Base-by-base conservation (phyloP, 2,113 vertebrate genomes). In the Lasiurus borealis region DNA sequence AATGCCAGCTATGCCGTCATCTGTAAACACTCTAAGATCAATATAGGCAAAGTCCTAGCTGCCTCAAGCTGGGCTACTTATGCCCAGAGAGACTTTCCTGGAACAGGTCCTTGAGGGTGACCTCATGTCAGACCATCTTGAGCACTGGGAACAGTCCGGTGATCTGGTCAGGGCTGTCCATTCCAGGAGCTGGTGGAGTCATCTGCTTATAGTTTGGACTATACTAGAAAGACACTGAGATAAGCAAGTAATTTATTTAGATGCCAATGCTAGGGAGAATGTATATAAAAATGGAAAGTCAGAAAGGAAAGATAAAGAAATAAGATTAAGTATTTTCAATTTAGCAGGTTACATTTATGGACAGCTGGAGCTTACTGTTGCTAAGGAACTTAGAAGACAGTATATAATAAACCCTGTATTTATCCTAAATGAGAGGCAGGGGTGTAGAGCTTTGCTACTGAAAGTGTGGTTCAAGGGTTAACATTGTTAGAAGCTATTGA, bases 1-100 rank as follows among this genome's bases (percentile, higher is more conserved):
- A 72, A 82, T 57, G 92, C 94, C 96, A 97, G 48, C 52, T 88
- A 95, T 96, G 94, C 68, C 40, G 40, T 97, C 96, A 96, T 95
- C 81, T 82, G 73, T 78, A 85, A 97, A 93, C 48, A 92, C 29
- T 90, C 52, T 90, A 91, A 91, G 76, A 97, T 97, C 96, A 85
- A 96, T 96, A 93, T 5, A 82, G 76, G 77, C 81, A 73, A 95
- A 77, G 76, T 68, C 72, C 89, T 97, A 73, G 59, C 59, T 91
- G 88, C n/a, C 23, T 94, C 84, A 85, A 54, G 46, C 81, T 85
- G 80, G n/a, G 52, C 84, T 92, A 94, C 62, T 96, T 92, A 81
- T 93, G 25, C 48, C 57, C 87, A 92, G 1, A 57, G 72, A 93
- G 81, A 85, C 57, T 72, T 96, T 87, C 83, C 84, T 96, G 84